phyloP scores from a whole-genome alignment of 2,888 invertebrate genomes.

The Melieria omissa region DNA sequence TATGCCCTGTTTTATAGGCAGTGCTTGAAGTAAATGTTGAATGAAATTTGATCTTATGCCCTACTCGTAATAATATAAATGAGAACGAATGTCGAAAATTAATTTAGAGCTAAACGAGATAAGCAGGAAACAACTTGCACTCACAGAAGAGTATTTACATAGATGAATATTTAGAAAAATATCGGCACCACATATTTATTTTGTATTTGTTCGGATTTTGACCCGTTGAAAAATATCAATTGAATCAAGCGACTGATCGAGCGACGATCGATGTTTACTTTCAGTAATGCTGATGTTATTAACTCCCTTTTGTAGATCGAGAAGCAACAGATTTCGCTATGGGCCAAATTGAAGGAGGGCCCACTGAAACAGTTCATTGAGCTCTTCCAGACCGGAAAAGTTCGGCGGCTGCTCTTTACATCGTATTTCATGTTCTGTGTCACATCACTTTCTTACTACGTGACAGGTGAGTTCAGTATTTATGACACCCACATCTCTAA shows the following conservation, averaged over 20 bases:
- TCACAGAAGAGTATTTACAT: background rate
- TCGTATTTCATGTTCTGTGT: constrained; percentile 67
- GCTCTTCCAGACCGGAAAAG: constrained; percentile 58
- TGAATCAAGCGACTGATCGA: too few species aligned
- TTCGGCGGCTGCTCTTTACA: constrained; percentile 63
- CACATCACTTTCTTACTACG: constrained; percentile 65
- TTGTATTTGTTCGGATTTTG: too few species aligned
- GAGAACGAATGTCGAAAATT: too few species aligned
- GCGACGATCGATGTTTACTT: background rate
- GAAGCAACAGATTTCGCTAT: constrained; percentile 46
- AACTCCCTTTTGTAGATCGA: constrained; percentile 47
- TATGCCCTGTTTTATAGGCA: too few species aligned
- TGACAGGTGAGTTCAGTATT: constrained; percentile 57
- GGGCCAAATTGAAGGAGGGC: constrained; percentile 56
- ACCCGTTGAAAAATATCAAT: too few species aligned
- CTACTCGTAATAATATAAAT: too few species aligned
- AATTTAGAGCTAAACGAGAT: too few species aligned
- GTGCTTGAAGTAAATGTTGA: too few species aligned
- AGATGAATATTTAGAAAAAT: background rate
- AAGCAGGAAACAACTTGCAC: too few species aligned
- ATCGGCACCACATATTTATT: background rate
- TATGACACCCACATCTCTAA: background rate
- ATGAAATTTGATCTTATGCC: too few species aligned
- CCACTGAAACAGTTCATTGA: constrained; percentile 62
- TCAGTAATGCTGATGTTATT: background rate